phyloP scores from a whole-genome alignment of 2,888 invertebrate genomes.

The Idaea aversata region DNA sequence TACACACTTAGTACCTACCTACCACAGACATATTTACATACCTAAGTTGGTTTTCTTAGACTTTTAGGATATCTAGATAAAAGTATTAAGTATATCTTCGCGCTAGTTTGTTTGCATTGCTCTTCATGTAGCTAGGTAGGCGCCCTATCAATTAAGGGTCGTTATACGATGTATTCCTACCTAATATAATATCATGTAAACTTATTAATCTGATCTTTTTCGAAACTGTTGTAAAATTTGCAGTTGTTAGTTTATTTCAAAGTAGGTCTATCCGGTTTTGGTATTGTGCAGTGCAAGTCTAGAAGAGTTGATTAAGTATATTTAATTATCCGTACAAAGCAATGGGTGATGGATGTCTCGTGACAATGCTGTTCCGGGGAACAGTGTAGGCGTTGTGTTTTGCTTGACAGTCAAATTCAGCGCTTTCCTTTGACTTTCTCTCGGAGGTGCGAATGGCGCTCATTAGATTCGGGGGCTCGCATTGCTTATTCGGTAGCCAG shows the following conservation, averaged over 20 bases:
- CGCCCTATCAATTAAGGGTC: too few species aligned
- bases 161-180: too few species aligned
- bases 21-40: neutral
- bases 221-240: too few species aligned
- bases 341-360: slow-evolving; percentile 69
- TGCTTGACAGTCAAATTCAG: slow-evolving; percentile 75
- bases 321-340: slow-evolving; percentile 52
- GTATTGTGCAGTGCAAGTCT: slow-evolving; percentile 14
- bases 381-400: slow-evolving; percentile 67
- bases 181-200: too few species aligned
- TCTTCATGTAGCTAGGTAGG: neutral
- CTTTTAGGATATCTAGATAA: too few species aligned
- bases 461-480: slow-evolving; percentile 71
- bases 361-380: slow-evolving; percentile 72
- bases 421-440: slow-evolving; percentile 80
- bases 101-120: neutral
- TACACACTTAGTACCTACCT: neutral
- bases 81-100: too few species aligned
- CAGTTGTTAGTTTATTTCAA: too few species aligned
- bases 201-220: too few species aligned
- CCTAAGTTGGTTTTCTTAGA: too few species aligned
- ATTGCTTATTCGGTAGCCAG: slow-evolving; percentile 76
- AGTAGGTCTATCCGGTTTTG: neutral
- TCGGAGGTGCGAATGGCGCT: slow-evolving; percentile 78
- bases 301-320: slow-evolving; percentile 44